Evolutionary conservation across 1,140 invertebrate genomes (phyloP).

Genomic region (Ctenoplectra terminalis): DNA sequence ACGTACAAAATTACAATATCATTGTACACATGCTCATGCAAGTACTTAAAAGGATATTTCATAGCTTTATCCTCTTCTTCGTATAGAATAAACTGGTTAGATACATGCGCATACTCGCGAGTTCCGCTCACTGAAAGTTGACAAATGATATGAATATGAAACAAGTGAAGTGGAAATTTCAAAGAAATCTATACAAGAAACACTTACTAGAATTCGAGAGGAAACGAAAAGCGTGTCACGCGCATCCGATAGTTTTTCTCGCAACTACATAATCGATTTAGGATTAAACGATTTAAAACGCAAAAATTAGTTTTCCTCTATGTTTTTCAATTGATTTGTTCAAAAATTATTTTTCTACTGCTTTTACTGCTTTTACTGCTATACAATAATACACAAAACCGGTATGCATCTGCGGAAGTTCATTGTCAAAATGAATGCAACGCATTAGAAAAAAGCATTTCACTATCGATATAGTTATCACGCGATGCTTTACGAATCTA

Average conservation of each 20-base stretch:
- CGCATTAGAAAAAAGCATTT: not conserved
- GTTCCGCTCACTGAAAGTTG: not conserved
- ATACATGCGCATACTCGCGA: not conserved
- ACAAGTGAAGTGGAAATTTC: not conserved
- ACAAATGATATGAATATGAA: not conserved
- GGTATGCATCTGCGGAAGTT: too few relatives aligned
- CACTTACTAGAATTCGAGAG: not conserved
- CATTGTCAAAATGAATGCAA: not conserved
- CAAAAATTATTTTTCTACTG: too few relatives aligned
- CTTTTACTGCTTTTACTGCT: too few relatives aligned
- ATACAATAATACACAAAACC: too few relatives aligned
- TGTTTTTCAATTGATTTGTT: too few relatives aligned
- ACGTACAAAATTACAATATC: not conserved
- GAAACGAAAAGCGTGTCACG: too few relatives aligned
- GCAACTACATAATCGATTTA: too few relatives aligned
- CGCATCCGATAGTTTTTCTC: too few relatives aligned
- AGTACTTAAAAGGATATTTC: not conserved
- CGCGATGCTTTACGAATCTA: not conserved
- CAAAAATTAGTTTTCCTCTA: too few relatives aligned
- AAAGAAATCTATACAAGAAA: not conserved
- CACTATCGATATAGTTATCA: constrained; percentile 3
- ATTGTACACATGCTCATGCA: not conserved
- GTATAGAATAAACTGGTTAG: not conserved
- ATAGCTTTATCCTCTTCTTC: not conserved
- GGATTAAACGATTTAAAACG: too few relatives aligned